These are phyloP conservation scores for Agrotis clavis DNA, from an alignment of 2,888 invertebrate species.

Conservation along the genomic window DNA sequence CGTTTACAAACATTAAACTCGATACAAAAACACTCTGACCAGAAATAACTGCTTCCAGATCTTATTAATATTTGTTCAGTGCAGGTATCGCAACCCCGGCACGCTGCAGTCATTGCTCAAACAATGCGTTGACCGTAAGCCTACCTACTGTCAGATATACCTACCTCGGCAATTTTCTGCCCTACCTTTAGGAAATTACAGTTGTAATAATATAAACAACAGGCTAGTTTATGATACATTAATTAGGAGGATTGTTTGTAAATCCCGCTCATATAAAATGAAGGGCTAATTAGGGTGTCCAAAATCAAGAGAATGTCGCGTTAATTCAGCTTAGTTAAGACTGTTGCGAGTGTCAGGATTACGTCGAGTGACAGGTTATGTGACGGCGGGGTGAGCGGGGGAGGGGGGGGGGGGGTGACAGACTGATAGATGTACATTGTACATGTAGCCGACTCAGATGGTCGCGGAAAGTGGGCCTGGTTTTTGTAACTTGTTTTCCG, in stretches of 20 bases:
- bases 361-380: constrained; percentile 43
- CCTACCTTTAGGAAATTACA: neutral
- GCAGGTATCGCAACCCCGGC: too few relatives aligned
- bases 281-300: constrained; percentile 27
- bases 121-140: too few relatives aligned
- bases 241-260: neutral
- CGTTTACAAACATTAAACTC: too few relatives aligned
- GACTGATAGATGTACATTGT: constrained; percentile 1
- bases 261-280: neutral
- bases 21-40: too few relatives aligned
- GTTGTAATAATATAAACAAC: neutral
- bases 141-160: too few relatives aligned
- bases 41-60: too few relatives aligned
- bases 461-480: neutral
- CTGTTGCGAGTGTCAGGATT: constrained; percentile 31
- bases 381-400: neutral
- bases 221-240: neutral
- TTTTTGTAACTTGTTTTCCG: neutral
- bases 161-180: too few relatives aligned
- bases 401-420: neutral
- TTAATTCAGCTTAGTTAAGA: constrained; percentile 20
- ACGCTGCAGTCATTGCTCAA: too few relatives aligned
- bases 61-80: too few relatives aligned
- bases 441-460: neutral
- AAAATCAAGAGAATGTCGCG: constrained; percentile 38